These are phyloP conservation scores for Propithecus deckenii DNA, from an alignment of 2,797 vertebrate species.

Conservation along the genomic window DNA sequence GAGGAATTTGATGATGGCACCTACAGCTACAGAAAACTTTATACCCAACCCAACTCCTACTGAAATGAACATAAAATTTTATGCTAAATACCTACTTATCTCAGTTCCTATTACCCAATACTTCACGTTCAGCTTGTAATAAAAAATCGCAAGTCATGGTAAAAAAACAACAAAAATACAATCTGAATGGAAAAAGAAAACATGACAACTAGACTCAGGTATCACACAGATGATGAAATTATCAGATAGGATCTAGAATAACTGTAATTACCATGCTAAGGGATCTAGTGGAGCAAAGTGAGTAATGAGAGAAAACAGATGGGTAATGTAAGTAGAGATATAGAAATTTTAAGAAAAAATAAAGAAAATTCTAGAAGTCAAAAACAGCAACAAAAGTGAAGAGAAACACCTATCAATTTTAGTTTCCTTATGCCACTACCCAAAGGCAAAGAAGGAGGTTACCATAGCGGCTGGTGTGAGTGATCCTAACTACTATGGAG, in stretches of 20 bases:
- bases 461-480: fast-evolving
- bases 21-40: neutral
- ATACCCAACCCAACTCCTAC: neutral
- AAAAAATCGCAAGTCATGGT: neutral
- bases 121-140: neutral
- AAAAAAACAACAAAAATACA: neutral
- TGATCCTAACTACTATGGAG: neutral
- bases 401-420: neutral
- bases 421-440: neutral
- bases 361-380: neutral
- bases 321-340: neutral
- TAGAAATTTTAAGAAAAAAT: neutral
- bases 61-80: neutral
- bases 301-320: neutral
- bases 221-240: neutral
- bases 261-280: neutral
- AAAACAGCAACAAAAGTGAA: neutral
- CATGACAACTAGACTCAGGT: neutral
- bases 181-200: neutral
- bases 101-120: neutral
- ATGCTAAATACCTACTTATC: neutral
- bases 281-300: neutral
- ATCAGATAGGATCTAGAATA: neutral
- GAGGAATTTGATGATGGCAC: neutral
- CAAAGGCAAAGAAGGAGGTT: neutral